Percentiles rank a stretch among this genome's conserved stretches.
Conservation (phyloP, 2,797 vertebrate species). For the Sphaeramia orbicularis region DNA sequence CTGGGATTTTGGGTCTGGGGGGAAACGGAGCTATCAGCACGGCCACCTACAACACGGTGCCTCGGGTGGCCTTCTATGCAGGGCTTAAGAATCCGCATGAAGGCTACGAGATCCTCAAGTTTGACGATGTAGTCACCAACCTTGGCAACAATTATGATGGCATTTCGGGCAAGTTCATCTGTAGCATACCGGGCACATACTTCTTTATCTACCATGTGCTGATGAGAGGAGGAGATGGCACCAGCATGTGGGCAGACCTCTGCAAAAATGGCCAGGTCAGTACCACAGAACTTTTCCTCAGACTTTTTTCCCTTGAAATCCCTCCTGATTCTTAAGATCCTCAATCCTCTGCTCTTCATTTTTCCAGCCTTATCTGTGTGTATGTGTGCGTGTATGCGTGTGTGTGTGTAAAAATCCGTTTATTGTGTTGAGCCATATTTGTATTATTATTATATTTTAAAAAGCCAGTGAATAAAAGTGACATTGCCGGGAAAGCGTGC, state of each 20-base stretch:
- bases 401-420: no score
- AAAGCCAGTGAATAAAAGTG: constrained; percentile 25
- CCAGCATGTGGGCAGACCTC: constrained; percentile 99
- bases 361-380: no score
- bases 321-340: no score
- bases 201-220: constrained; percentile 99
- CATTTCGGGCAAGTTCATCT: constrained; percentile 95
- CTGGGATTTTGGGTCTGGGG: constrained; percentile 88
- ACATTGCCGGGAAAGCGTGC: constrained; percentile 45
- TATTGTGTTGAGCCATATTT: no score
- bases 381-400: no score
- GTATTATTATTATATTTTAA: not conserved
- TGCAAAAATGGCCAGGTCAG: constrained; percentile 97
- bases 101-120: constrained; percentile 96
- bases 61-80: constrained; percentile 95
- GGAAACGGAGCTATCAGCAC: constrained; percentile 91
- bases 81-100: constrained; percentile 98
- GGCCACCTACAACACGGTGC: constrained; percentile 91
- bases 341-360: no score
- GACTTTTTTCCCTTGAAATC: no score
- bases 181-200: constrained; percentile 96
- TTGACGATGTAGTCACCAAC: constrained; percentile 98
- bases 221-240: constrained; percentile 98
- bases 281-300: constrained; percentile 63
- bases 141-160: constrained; percentile 95